Percentiles rank a stretch among this genome's conserved stretches.
Conservation (phyloP, 2,113 vertebrate species). For the Martes martes region DNA sequence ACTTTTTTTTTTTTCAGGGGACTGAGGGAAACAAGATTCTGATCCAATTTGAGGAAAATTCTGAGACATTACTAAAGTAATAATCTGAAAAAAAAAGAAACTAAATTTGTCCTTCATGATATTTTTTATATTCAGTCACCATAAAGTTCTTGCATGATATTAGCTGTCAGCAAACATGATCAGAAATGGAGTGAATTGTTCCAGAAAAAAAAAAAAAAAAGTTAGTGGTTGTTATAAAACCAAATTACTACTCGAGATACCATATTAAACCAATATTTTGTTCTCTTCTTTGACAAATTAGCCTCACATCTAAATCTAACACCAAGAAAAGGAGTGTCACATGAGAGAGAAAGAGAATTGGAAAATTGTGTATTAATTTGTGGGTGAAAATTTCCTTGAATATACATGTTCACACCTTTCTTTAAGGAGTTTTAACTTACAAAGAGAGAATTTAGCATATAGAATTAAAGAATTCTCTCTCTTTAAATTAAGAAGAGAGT, state of each 20-base stretch:
- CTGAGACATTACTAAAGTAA: neutral
- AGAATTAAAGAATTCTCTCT: neutral
- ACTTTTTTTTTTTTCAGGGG: neutral
- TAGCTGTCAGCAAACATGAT: neutral
- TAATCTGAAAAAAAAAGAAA: neutral
- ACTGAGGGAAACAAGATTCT: neutral
- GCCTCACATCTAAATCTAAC: neutral
- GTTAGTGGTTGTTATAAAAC: neutral
- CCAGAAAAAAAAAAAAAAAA: neutral
- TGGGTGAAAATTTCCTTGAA: neutral
- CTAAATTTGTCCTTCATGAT: neutral
- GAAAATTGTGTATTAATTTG: neutral
- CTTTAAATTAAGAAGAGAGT: neutral
- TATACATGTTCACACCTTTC: neutral
- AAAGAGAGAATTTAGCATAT: neutral
- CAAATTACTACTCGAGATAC: neutral
- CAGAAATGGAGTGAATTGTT: neutral
- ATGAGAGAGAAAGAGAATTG: neutral
- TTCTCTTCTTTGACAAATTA: neutral
- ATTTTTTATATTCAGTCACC: neutral
- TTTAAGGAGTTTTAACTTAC: neutral
- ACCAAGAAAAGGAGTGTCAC: neutral
- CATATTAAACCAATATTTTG: neutral
- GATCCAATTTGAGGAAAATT: neutral
- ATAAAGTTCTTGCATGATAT: neutral